phyloP scores from a whole-genome alignment of 2,797 vertebrate genomes.

The Pseudocheirus occidentalis region DNA sequence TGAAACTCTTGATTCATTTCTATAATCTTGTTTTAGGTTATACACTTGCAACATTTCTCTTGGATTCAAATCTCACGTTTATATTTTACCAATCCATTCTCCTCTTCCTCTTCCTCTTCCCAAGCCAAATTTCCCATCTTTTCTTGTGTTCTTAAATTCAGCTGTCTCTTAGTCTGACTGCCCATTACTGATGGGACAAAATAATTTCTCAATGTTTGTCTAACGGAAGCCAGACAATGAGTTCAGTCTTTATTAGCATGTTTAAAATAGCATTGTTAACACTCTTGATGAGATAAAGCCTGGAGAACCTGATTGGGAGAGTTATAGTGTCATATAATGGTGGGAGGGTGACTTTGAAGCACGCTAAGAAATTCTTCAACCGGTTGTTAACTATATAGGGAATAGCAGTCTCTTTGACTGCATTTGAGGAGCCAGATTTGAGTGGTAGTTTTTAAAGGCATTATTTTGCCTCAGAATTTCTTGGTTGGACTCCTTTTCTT shows the following conservation, averaged over 20 bases:
- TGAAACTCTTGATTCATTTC: not conserved
- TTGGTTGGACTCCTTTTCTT: not conserved
- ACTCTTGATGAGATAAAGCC: not conserved
- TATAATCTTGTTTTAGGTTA: not conserved
- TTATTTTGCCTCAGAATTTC: not conserved
- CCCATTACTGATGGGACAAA: not conserved
- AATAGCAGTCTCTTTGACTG: not conserved
- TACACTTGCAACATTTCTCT: not conserved
- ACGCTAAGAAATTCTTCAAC: not conserved
- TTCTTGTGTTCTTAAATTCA: not conserved
- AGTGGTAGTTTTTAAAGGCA: not conserved
- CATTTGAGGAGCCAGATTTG: not conserved
- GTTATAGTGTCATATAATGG: not conserved
- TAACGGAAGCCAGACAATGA: not conserved
- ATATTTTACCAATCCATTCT: not conserved
- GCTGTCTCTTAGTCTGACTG: not conserved
- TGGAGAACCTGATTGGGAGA: not conserved
- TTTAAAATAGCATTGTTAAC: no score
- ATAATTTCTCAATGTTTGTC: not conserved
- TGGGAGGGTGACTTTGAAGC: not conserved
- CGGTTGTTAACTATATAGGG: not conserved
- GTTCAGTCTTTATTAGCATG: not conserved
- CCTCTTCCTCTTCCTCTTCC: no score
- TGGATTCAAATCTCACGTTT: not conserved
- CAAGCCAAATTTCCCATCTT: not conserved